Percentiles rank a stretch among this genome's conserved stretches.
These are phyloP conservation scores for Spinibarbus caldwelli DNA, from an alignment of 2,797 vertebrate genomes.

Conservation along the genomic window DNA sequence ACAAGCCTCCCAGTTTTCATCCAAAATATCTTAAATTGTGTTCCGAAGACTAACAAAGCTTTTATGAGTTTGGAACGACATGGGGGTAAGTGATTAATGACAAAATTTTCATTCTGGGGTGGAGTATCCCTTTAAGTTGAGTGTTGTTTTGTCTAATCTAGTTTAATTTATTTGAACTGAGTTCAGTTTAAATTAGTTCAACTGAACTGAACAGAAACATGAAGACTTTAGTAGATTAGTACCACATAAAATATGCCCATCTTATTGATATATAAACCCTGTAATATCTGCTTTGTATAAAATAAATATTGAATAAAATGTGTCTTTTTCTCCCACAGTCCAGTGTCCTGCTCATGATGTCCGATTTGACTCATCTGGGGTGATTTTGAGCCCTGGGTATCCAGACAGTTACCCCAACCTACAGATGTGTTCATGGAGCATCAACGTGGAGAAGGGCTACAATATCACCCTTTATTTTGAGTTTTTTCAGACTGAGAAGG, in stretches of 20 bases:
- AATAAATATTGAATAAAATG: not conserved
- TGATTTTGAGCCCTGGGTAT: constrained; percentile 96
- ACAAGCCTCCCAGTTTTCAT: too few species aligned
- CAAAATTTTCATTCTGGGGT: too few species aligned
- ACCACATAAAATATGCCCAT: not conserved
- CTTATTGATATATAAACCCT: not conserved
- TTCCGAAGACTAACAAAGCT: too few species aligned
- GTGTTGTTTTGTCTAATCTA: not conserved
- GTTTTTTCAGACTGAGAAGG: constrained; percentile 97
- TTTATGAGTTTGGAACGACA: too few species aligned
- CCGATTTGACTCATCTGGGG: constrained; percentile 93
- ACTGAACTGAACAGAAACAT: not conserved
- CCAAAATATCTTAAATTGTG: too few species aligned
- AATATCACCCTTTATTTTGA: constrained; percentile 96
- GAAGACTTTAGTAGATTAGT: not conserved
- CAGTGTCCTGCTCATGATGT: constrained; percentile 96
- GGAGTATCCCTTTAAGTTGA: too few species aligned
- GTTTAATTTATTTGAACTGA: not conserved
- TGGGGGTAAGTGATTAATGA: too few species aligned
- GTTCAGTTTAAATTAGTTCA: too few species aligned
- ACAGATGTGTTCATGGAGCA: constrained; percentile 97
- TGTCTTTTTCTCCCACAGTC: constrained; percentile 72
- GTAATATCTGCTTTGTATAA: not conserved
- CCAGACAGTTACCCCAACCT: constrained; percentile 98
- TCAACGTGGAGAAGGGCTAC: constrained; percentile 97